A percentile compares a stretch with the other conserved stretches of the same genome.
Conservation (phyloP, 2,113 vertebrate genomes). For the Catharus minimus region DNA sequence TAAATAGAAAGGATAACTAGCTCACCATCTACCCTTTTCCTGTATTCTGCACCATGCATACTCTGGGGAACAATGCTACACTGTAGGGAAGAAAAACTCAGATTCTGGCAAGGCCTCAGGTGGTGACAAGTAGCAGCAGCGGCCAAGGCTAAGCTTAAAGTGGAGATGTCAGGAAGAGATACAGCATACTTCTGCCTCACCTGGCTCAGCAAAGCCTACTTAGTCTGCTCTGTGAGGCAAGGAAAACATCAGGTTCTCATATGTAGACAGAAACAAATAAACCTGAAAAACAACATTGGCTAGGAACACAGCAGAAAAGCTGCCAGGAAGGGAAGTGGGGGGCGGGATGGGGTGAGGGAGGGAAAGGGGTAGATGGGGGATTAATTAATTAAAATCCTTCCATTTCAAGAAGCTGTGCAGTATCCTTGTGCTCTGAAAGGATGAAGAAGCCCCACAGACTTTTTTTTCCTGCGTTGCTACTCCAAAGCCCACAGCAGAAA, state of each 20-base stretch:
- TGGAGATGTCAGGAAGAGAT: not conserved
- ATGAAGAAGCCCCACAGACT: not conserved
- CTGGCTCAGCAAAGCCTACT: not conserved
- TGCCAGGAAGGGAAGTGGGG: not conserved
- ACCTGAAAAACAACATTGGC: not conserved
- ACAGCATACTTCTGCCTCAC: not conserved
- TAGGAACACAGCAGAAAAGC: not conserved
- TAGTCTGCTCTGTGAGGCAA: not conserved
- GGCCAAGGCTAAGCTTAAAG: not conserved
- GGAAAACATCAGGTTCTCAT: not conserved
- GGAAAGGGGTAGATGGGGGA: too few species aligned
- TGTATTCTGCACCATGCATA: not conserved
- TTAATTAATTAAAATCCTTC: not conserved
- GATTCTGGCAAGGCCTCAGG: not conserved
- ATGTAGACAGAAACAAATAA: not conserved
- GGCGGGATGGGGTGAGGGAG: too few species aligned
- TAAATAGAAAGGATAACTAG: not conserved
- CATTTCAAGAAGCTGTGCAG: not conserved
- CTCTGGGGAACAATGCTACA: not conserved
- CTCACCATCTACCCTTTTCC: not conserved
- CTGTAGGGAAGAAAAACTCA: not conserved
- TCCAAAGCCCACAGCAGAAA: not conserved
- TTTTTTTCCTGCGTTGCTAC: not conserved
- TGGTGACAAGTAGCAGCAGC: not conserved
- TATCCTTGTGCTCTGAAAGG: not conserved